Evolutionary conservation across 2,888 invertebrate species (phyloP).

Genomic region (Archaeoteleia sp.): DNA sequence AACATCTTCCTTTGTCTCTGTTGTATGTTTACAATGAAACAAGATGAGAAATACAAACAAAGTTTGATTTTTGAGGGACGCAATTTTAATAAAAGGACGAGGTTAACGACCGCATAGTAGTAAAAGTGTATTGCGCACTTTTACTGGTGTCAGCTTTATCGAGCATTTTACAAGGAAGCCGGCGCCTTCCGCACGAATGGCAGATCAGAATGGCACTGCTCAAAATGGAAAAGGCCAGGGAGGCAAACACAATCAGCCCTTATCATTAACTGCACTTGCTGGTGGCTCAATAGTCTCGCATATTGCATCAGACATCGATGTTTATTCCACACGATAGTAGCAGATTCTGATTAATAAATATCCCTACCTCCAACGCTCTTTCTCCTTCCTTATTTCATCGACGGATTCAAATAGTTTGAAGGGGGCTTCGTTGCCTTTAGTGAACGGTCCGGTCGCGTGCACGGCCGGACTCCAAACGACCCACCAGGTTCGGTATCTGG

Average conservation of each 20-base stretch:
- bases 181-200: constrained; percentile 17
- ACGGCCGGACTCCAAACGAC: constrained; percentile 24
- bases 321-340: constrained; percentile 67
- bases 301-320: constrained; percentile 71
- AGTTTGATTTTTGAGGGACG: too few relatives aligned
- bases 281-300: constrained; percentile 67
- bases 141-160: constrained; percentile 42
- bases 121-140: constrained; percentile 29
- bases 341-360: constrained; percentile 66
- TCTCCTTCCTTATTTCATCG: constrained; percentile 45
- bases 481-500: too few relatives aligned
- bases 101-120: too few relatives aligned
- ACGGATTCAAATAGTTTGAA: constrained; percentile 64
- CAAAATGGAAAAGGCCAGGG: constrained; percentile 61
- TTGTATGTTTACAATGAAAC: too few relatives aligned
- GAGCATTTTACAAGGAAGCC: constrained; percentile 18
- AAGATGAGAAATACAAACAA: too few relatives aligned
- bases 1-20: too few relatives aligned
- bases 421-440: constrained; percentile 43
- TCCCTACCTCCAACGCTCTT: constrained; percentile 55
- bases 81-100: too few relatives aligned
- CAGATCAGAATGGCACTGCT: constrained; percentile 32
- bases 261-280: constrained; percentile 62
- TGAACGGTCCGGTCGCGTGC: constrained; percentile 51
- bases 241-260: constrained; percentile 63